Conservation (phyloP, 2,113 vertebrate genomes). For the Platanista minor region DNA sequence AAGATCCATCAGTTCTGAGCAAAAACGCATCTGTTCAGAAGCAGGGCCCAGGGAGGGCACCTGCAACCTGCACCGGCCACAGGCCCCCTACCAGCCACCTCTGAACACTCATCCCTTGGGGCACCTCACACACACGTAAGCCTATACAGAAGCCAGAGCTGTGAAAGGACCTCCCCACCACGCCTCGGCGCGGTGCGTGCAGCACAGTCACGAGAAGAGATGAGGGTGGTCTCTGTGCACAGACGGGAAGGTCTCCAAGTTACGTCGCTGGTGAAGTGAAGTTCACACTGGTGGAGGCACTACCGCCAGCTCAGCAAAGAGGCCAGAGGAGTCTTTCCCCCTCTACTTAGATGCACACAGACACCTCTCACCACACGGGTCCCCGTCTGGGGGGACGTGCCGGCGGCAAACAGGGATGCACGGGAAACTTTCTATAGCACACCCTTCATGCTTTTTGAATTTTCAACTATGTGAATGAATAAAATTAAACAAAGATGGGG, state of each 20-base stretch:
- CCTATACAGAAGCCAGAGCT: rapidly evolving
- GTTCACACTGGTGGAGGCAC: background rate
- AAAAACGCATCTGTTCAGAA: background rate
- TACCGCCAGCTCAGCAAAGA: background rate
- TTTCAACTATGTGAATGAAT: rapidly evolving
- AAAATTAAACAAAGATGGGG: background rate
- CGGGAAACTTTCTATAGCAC: rapidly evolving
- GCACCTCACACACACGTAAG: background rate
- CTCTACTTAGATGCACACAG: rapidly evolving
- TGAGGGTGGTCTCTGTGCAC: background rate
- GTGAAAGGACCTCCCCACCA: background rate
- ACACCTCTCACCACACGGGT: background rate
- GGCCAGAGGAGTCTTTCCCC: rapidly evolving
- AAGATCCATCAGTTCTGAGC: background rate
- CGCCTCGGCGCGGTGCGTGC: rapidly evolving
- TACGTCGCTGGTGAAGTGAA: background rate
- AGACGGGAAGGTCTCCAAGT: background rate
- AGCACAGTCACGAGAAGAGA: too few species aligned
- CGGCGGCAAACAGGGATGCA: rapidly evolving
- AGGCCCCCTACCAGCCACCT: background rate
- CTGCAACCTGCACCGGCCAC: background rate
- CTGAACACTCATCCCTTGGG: too few species aligned
- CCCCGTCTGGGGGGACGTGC: too few species aligned
- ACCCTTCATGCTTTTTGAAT: background rate
- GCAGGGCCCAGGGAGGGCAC: rapidly evolving